Base-by-base conservation (phyloP, 2,888 invertebrate species). In the Slavum lentiscoides region DNA sequence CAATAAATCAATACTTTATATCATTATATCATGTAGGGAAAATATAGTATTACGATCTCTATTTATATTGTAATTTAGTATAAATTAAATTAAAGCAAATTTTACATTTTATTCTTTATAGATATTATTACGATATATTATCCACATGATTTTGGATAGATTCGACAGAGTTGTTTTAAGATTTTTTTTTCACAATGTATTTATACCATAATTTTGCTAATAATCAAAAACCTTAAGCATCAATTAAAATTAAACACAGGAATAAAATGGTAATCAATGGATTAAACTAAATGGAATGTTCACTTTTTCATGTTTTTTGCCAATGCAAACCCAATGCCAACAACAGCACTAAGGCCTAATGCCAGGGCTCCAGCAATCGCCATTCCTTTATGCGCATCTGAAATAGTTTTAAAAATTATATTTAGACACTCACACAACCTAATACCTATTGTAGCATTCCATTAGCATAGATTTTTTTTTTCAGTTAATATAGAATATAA, bases 281-380 rank as follows among this genome's bases (percentile, higher is more conserved):
- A 74, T n/a, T 59, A n/a, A 73, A 72, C 49, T 53, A 43, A 23
- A 81, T 61, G 61, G 64, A 81, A 37, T n/a, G 5, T 74, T 70
- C 30, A 81, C 62, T 70, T 80, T 66, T 72, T 80, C 53, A 81
- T 53, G 30, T n/a, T 39, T 68, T 83, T 83, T 17, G 91, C 90
- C 84, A 95, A 88, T 74, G 94, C 94, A 84, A 96, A 90, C 82
- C 94, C 96, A 37, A 96, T 89, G 62, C 94, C 94, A 37, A 96
- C 90, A 74, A 95, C 89, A 80, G 94, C 93, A 74, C 94, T 95
- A 74, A 94, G 87, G 15, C 94, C 95, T 64, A 97, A 87, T 82
- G 94, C 92, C n/a, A 93, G 94, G 83, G 94, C 95, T 83, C 96
- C 94, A 74, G 94, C 94, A 82, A 96, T 91, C 39, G 96, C 96